phyloP scores from a whole-genome alignment of 2,888 invertebrate species.

The Eumerus sabulonum region DNA sequence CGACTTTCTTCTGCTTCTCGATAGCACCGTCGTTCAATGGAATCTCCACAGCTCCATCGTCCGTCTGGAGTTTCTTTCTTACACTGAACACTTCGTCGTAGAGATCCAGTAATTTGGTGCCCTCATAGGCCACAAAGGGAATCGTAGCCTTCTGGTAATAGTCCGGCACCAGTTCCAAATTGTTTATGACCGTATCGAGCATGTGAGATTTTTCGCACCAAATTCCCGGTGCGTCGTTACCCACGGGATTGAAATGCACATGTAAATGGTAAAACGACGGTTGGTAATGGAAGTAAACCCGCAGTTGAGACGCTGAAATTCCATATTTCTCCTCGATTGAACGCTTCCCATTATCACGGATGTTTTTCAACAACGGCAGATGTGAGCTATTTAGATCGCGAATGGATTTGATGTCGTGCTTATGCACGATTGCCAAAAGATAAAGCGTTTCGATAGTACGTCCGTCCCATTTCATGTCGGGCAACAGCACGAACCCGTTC shows the following conservation, averaged over 20 bases:
- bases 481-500: constrained; percentile 92
- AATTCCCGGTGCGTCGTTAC: constrained; percentile 90
- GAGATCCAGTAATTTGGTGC: constrained; percentile 85
- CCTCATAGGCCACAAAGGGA: constrained; percentile 88
- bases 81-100: constrained; percentile 78
- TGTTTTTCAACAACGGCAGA: constrained; percentile 89
- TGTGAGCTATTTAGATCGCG: constrained; percentile 89
- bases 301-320: constrained; percentile 84
- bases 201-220: constrained; percentile 92
- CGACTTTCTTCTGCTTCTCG: neutral
- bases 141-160: constrained; percentile 92
- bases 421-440: constrained; percentile 88
- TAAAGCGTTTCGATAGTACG: constrained; percentile 87
- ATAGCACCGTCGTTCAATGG: neutral
- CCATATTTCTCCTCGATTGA: constrained; percentile 89
- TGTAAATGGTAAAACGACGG: constrained; percentile 98
- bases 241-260: constrained; percentile 92
- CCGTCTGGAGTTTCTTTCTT: constrained; percentile 7
- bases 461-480: constrained; percentile 98
- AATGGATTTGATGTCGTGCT: constrained; percentile 88
- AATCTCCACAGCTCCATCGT: neutral
- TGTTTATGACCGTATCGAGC: constrained; percentile 92
- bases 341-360: constrained; percentile 86
- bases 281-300: constrained; percentile 96
- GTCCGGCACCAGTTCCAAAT: constrained; percentile 88